Evolutionary conservation across 2,797 vertebrate genomes (phyloP), one percentile per base, ranked within the genome.

Genomic region (Aplochiton taeniatus): DNA sequence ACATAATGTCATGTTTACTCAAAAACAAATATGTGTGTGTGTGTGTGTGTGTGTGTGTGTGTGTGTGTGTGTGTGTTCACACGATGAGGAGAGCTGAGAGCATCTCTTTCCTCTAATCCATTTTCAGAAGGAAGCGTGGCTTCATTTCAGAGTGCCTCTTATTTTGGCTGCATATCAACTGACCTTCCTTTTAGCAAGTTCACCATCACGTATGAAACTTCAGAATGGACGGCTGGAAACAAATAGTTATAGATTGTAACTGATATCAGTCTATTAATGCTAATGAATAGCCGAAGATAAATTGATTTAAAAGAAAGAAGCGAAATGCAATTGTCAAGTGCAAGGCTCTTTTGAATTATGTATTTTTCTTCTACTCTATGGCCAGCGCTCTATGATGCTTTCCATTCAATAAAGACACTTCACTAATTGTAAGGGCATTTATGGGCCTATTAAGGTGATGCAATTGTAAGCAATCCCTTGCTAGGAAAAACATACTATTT

Each of bases 51-150:
- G 56, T 44, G 65, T 71, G n/a, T n/a, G n/a, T n/a, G n/a, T n/a
- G n/a, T n/a, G n/a, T n/a, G n/a, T n/a, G n/a, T n/a, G n/a, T n/a
- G n/a, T n/a, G n/a, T n/a, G n/a, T n/a, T 63, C 45, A 53, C 50
- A 55, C 65, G 57, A 20, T 20, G 64, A 70, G 65, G 75, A 72
- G 42, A 63, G 61, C 61, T 58, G 58, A 85, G 80, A 71, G 75
- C 73, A 88, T 86, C 81, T 46, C 75, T 85, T 89, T 82, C 61
- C 63, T 61, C n/a, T 1, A 52, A 77, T 88, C 85, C 83, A 72
- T 76, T 87, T 84, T 82, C 79, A 48, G 54, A 63, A 51, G 62
- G 66, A 79, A 84, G 84, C 68, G 73, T 81, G 69, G 75, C 78
- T 71, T 60, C 58, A 72, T 48, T 17, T 45, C 57, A 66, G 50